Percentiles rank a stretch among this genome's conserved stretches.
Evolutionary conservation across 2,113 vertebrate species (phyloP).

Genomic region (Caranx melampygus): DNA sequence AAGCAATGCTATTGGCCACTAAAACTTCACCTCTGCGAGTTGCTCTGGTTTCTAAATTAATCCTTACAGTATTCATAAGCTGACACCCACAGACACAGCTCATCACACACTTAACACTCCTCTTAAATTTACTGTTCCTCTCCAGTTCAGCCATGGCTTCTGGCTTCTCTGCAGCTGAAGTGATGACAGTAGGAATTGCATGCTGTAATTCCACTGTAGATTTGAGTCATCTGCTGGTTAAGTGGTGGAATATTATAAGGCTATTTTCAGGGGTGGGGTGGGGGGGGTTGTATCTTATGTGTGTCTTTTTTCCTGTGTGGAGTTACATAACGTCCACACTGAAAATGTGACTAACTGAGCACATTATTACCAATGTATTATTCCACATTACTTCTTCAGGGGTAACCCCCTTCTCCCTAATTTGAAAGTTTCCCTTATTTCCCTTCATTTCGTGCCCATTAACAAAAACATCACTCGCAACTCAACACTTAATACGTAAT

Average conservation of each 20-base stretch:
- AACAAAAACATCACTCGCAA: conserved; percentile 74
- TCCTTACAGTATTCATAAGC: conserved; percentile 24
- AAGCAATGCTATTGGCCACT: conserved; percentile 1
- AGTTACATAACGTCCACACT: conserved; percentile 72
- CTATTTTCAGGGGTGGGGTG: conserved; percentile 44
- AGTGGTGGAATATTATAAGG: conserved; percentile 61
- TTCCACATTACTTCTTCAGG: conserved; percentile 69
- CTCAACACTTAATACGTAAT: conserved; percentile 80
- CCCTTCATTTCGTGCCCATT: conserved; percentile 77
- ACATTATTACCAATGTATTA: conserved; percentile 65
- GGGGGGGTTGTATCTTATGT: conserved; percentile 35
- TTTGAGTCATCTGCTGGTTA: conserved; percentile 66
- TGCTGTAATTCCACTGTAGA: conserved; percentile 53
- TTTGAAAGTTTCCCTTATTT: conserved; percentile 66
- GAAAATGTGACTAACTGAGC: conserved; percentile 69
- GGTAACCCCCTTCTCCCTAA: conserved; percentile 59
- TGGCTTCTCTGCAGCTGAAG: conserved; percentile 40
- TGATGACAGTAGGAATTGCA: conserved; percentile 50
- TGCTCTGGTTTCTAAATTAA: conserved; percentile 28
- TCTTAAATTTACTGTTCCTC: conserved; percentile 25
- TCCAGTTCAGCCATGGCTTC: conserved; percentile 30
- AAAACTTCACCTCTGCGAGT: conserved; percentile 8
- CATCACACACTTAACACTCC: conserved; percentile 41
- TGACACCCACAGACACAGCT: conserved; percentile 31
- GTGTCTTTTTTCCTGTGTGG: conserved; percentile 56